These are phyloP conservation scores for Chalcosyrphus nemorum DNA, from an alignment of 2,888 invertebrate genomes.

Conservation along the genomic window DNA sequence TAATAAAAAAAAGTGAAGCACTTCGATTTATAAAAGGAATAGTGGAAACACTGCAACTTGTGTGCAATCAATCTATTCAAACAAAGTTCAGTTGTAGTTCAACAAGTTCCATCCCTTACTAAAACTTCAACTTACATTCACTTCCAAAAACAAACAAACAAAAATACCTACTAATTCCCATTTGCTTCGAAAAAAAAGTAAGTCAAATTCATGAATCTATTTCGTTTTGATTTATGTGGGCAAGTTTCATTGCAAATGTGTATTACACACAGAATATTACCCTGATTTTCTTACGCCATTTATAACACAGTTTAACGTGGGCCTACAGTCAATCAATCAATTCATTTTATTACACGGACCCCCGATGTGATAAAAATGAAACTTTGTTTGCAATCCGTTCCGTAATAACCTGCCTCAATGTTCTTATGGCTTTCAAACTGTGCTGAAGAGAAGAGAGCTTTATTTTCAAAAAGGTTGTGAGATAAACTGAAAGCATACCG, in stretches of 20 bases:
- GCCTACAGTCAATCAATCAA: slow-evolving; percentile 20
- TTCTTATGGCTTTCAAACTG: background rate
- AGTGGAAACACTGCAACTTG: no score
- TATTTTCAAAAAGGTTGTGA: background rate
- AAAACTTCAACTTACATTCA: no score
- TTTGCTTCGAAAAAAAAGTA: background rate
- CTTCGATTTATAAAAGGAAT: no score
- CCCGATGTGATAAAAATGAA: slow-evolving; percentile 5
- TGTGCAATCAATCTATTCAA: no score
- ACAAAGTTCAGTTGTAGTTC: no score
- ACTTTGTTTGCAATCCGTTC: background rate
- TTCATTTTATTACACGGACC: slow-evolving; percentile 13
- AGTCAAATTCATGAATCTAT: background rate
- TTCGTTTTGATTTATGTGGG: background rate
- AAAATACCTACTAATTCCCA: no score
- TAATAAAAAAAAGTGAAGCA: no score
- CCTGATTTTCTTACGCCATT: background rate
- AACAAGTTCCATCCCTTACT: no score
- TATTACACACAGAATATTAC: background rate
- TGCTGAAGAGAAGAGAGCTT: background rate
- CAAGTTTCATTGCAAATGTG: background rate
- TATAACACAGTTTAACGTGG: background rate
- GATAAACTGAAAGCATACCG: background rate
- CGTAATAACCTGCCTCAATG: background rate
- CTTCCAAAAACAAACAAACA: no score